Base-by-base conservation (phyloP, 2,113 vertebrate genomes). In the Notarius quadriscutis region DNA sequence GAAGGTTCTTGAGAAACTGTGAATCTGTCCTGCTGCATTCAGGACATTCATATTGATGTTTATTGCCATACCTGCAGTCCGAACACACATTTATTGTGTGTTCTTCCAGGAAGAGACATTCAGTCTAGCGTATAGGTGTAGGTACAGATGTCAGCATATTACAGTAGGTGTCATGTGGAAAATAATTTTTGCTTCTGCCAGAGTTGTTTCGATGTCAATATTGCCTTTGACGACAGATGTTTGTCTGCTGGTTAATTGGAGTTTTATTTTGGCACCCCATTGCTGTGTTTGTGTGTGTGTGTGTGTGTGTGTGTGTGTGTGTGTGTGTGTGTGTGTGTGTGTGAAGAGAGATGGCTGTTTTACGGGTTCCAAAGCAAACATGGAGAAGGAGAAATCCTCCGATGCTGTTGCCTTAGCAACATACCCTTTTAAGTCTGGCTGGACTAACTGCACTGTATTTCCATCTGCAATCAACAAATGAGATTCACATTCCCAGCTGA, bases 371-470 rank as follows among this genome's bases (percentile, higher is more conserved):
- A 88, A 83, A 86, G 89, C 87, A 92, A 92, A 92, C 89, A 91
- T 48, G 25, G 81, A 60, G 53, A 27, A 75, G 74, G 58, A 82
- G 60, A 51, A 12, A 55, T 81, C 87, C 87, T 91, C 89, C 69
- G 25, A 82, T 75, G 65, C 62, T 58, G 89, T 94, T 89, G 92
- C 91, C 92, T 89, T 92, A 92, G 92, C 84, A 87, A 91, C 86
- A 58, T 41, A 63, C 83, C 85, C 83, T 75, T 58, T 81, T 83
- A 82, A 88, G 62, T 67, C 79, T 69, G 20, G 58, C 69, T 62
- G 84, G 71, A 85, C 71, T 69, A 58, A 78, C 58, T 74, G 83
- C 72, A 82, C 81, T 51, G 17, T 58, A 80, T 85, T 53, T 84
- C 82, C 62, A 65, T 83, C 78, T 78, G 57, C 71, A 83, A 27